phyloP scores from a whole-genome alignment of 2,113 vertebrate genomes.

The Phyllostomus discolor region DNA sequence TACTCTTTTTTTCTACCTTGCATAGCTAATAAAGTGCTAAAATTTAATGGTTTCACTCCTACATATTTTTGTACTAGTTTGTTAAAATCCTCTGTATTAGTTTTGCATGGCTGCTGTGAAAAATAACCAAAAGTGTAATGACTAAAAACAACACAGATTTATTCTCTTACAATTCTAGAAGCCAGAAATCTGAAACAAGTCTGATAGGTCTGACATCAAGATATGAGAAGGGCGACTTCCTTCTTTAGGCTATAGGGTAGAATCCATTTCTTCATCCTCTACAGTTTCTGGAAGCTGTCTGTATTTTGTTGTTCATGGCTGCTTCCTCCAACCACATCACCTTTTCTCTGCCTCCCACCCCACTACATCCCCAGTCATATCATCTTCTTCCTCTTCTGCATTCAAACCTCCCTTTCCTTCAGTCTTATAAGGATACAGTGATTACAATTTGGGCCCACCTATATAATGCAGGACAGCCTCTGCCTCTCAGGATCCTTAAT shows the following conservation, averaged over 20 bases:
- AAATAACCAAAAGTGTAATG: neutral
- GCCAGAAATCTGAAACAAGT: neutral
- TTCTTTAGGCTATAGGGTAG: neutral
- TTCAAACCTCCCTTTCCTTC: neutral
- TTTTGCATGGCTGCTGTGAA: neutral
- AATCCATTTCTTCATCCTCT: neutral
- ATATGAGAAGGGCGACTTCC: neutral
- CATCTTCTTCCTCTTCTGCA: neutral
- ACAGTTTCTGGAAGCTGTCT: neutral
- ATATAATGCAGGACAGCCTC: neutral
- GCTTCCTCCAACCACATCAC: neutral
- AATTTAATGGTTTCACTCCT: neutral
- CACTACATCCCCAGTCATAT: neutral
- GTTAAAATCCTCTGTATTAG: neutral
- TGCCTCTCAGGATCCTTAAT: neutral
- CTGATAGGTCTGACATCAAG: neutral
- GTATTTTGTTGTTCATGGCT: neutral
- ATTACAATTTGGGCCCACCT: neutral
- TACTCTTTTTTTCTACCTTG: neutral
- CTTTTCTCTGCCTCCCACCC: neutral
- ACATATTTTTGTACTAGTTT: neutral
- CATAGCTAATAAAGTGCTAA: neutral
- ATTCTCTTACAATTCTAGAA: neutral
- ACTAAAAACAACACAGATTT: neutral
- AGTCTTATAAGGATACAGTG: neutral